A percentile compares a stretch with the other conserved stretches of the same genome.
These are phyloP conservation scores for Leucophenga maculata DNA, from an alignment of 2,888 invertebrate species.

Conservation along the genomic window DNA sequence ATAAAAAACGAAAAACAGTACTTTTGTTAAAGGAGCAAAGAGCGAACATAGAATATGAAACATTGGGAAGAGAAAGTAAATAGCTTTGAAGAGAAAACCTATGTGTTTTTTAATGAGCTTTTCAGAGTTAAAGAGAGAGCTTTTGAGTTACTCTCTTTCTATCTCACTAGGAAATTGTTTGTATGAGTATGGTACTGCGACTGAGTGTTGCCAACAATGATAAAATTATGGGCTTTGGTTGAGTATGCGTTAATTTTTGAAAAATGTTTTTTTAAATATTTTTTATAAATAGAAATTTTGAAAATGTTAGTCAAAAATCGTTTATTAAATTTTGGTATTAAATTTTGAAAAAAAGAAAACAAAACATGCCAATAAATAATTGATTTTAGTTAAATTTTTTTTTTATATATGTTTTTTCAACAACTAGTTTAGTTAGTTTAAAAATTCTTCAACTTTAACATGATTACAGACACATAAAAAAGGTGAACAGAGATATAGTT, in stretches of 20 bases:
- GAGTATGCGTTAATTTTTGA: not conserved
- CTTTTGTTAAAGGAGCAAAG: not conserved
- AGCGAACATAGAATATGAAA: no score
- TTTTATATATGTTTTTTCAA: no score
- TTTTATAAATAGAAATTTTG: not conserved
- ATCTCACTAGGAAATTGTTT: no score
- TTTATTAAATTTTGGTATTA: no score
- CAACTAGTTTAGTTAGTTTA: no score
- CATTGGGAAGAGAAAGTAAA: not conserved
- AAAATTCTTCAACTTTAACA: no score
- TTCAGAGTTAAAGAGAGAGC: constrained; percentile 26
- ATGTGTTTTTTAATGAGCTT: not conserved
- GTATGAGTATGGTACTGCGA: constrained; percentile 21
- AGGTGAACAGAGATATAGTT: not conserved
- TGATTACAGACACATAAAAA: not conserved
- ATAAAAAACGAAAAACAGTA: not conserved
- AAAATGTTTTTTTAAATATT: not conserved
- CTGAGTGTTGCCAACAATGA: constrained; percentile 35
- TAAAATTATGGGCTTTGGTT: not conserved
- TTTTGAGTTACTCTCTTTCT: constrained; percentile 32
- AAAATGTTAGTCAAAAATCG: no score
- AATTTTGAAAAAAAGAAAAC: not conserved
- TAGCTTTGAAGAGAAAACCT: not conserved
- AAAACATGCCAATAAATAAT: constrained; percentile 12
- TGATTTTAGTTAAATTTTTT: not conserved